phyloP scores from a whole-genome alignment of 2,888 invertebrate species.

The Nomada hirtipes region DNA sequence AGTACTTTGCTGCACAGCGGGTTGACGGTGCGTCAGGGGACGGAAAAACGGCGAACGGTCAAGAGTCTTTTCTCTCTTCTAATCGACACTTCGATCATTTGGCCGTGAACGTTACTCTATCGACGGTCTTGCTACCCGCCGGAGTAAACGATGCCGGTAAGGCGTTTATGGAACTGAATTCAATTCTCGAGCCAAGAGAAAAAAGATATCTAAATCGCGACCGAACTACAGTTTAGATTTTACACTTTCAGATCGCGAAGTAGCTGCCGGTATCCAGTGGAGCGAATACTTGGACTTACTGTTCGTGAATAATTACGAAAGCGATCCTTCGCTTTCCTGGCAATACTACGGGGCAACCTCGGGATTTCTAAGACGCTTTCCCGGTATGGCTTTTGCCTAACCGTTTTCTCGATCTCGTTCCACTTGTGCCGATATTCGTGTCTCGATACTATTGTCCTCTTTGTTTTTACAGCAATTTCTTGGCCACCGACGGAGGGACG shows the following conservation, averaged over 20 bases:
- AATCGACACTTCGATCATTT: conserved; percentile 95
- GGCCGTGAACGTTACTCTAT: conserved; percentile 92
- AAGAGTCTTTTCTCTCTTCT: conserved; percentile 90
- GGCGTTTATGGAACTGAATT: no score
- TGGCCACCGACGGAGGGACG: conserved; percentile 91
- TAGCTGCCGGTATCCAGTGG: conserved; percentile 97
- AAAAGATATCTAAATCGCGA: neutral
- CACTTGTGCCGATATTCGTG: no score
- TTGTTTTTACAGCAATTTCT: conserved; percentile 87
- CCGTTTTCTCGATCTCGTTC: neutral
- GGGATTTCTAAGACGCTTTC: conserved; percentile 97
- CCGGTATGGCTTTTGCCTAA: conserved; percentile 87
- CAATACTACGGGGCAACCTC: conserved; percentile 99
- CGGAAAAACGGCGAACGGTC: conserved; percentile 89
- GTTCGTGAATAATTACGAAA: conserved; percentile 95
- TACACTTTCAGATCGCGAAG: conserved; percentile 88
- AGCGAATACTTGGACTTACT: conserved; percentile 95
- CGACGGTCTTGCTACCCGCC: conserved; percentile 95
- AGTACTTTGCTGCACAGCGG: conserved; percentile 93
- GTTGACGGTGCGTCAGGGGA: conserved; percentile 92
- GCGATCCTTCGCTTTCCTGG: conserved; percentile 97
- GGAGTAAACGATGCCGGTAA: conserved; percentile 90
- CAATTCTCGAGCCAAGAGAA: no score
- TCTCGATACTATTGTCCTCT: neutral
- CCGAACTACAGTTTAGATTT: neutral